Conservation (phyloP, 2,888 invertebrate genomes). For the Parascotia fuliginaria region DNA sequence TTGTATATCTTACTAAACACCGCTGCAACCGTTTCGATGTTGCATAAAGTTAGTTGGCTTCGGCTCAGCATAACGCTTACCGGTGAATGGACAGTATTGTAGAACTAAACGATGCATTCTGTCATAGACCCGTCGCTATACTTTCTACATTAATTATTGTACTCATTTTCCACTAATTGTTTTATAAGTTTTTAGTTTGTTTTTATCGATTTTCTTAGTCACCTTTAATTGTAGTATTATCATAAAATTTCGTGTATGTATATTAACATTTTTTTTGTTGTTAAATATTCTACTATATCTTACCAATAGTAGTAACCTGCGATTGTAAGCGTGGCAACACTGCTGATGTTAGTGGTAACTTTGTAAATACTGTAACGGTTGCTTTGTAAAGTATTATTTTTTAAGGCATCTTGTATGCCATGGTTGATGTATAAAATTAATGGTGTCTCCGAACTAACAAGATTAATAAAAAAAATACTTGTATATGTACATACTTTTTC, state of each 20-base stretch:
- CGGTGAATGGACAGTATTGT: conserved; percentile 17
- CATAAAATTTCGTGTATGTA: neutral
- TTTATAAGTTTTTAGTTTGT: conserved; percentile 33
- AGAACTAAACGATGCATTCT: conserved; percentile 56
- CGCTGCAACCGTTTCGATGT: conserved; percentile 11
- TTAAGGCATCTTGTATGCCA: no score
- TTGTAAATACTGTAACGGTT: no score
- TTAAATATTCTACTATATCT: no score
- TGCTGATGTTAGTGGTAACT: no score
- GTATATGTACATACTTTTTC: no score
- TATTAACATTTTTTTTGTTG: neutral
- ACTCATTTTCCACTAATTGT: conserved; percentile 60
- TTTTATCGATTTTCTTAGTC: conserved; percentile 33
- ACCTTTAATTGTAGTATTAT: conserved; percentile 23
- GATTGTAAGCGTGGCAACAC: no score
- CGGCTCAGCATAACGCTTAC: conserved; percentile 19
- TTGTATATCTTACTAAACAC: conserved; percentile 35
- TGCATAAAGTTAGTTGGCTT: conserved; percentile 16
- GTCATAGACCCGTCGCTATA: conserved; percentile 36
- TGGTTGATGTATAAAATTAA: no score
- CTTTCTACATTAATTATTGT: conserved; percentile 47
- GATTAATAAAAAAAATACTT: no score
- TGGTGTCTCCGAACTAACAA: no score
- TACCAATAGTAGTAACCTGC: no score
- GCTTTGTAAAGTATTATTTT: no score